Conservation (phyloP, 2,888 invertebrate genomes). For the Vannuccia rotundouncinata region DNA sequence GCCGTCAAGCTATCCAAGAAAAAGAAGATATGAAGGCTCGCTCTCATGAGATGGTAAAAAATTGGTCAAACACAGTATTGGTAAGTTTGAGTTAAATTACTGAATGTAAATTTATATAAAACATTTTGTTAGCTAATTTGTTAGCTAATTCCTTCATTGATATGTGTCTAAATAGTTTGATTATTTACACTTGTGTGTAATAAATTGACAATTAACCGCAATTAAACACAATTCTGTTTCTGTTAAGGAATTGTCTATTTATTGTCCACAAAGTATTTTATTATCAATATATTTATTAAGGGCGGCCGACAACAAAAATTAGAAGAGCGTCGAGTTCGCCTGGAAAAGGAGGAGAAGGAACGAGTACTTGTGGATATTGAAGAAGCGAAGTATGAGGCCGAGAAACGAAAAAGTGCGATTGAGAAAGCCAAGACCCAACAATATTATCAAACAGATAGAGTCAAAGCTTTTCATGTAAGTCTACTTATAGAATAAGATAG, state of each 20-base stretch:
- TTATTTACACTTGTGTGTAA: not conserved
- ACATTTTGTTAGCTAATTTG: too few species aligned
- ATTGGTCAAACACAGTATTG: constrained; percentile 55
- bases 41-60: constrained; percentile 52
- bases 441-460: constrained; percentile 56
- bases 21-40: constrained; percentile 48
- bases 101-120: too few species aligned
- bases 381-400: constrained; percentile 54
- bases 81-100: constrained; percentile 45
- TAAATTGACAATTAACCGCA: too few species aligned
- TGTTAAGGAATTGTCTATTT: too few species aligned
- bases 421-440: constrained; percentile 56
- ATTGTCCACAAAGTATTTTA: not conserved
- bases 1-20: constrained; percentile 46
- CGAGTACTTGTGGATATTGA: constrained; percentile 51
- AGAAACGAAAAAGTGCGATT: constrained; percentile 52
- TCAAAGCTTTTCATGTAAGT: constrained; percentile 56
- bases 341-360: constrained; percentile 55
- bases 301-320: constrained; percentile 54
- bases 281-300: constrained; percentile 42
- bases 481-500: not conserved
- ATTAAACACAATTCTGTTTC: too few species aligned
- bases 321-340: constrained; percentile 50
- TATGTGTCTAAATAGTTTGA: not conserved
- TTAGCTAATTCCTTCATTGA: too few species aligned